Conservation (phyloP, 2,113 vertebrate species). For the Sitta europaea region DNA sequence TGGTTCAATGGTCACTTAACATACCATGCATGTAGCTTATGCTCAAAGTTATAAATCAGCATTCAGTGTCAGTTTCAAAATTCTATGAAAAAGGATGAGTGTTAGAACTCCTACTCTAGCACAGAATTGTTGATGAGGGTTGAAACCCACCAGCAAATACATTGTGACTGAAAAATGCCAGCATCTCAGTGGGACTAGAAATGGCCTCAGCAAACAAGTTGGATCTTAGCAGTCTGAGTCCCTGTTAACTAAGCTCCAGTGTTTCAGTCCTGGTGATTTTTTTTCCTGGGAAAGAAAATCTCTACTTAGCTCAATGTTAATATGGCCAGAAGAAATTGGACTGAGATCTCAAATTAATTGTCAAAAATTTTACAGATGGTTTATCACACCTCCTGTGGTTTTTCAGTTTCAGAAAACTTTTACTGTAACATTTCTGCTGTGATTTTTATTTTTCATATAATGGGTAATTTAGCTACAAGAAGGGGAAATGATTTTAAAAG, state of each 20-base stretch:
- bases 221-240: not conserved
- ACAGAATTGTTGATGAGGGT: not conserved
- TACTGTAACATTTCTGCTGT: not conserved
- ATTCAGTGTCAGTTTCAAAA: not conserved
- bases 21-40: not conserved
- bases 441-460: not conserved
- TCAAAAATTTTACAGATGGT: conserved; percentile 43
- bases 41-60: not conserved
- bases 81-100: not conserved
- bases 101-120: not conserved
- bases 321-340: conserved; percentile 19
- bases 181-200: not conserved
- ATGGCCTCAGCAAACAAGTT: not conserved
- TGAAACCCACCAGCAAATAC: not conserved
- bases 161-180: not conserved
- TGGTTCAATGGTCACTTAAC: not conserved
- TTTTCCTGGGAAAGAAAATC: not conserved
- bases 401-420: conserved; percentile 6
- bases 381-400: conserved; percentile 29
- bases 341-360: conserved; percentile 8
- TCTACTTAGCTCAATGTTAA: not conserved
- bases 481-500: not conserved
- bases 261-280: not conserved
- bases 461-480: not conserved
- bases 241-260: not conserved